Base-by-base conservation (phyloP, 2,888 invertebrate species). In the Epinotia nisella region DNA sequence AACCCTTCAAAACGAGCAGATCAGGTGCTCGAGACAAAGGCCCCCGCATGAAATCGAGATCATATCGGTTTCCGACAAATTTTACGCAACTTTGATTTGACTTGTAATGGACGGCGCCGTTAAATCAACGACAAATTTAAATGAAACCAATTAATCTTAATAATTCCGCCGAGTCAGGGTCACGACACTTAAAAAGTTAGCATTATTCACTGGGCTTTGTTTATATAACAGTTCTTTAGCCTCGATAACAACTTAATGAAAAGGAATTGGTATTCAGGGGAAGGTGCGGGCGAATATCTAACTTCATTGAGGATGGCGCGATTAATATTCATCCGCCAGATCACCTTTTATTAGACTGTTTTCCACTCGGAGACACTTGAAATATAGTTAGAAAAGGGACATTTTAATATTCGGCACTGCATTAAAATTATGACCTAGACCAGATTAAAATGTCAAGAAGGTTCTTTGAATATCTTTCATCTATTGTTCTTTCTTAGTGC, bases 261-360 rank as follows among this genome's bases (percentile, higher is more conserved):
- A 78, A 78, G 75, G 73, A 78, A 82, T 85, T 84, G 79, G 78
- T 82, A 84, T 84, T 84, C 84, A 79, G 77, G 65, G 76, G 77
- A 78, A 77, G 76, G 80, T 80, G 75, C 76, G 79, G 78, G 79
- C 78, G 79, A 81, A 85, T 82, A 83, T 83, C 81, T 81, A 82
- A 83, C 84, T 85, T 84, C 85, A 85, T 86, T 87, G 85, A 83
- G 83, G 83, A 83, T 84, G 83, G 81, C 82, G 80, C 83, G 76
- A 87, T 88, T 86, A 87, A 87, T 87, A 88, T 88, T 88, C 85
- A 88, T 86, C 83, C 80, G 79, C 79, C 79, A 83, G 84, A 85
- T 84, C 82, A 84, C 82, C 71, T 71, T 53, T 51, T 49, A 70
- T 70, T 56, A 62, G 35, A 49, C 62, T 45, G 61, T 56, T 70